phyloP scores from a whole-genome alignment of 1,140 invertebrate genomes.

The Drosophila repleta region DNA sequence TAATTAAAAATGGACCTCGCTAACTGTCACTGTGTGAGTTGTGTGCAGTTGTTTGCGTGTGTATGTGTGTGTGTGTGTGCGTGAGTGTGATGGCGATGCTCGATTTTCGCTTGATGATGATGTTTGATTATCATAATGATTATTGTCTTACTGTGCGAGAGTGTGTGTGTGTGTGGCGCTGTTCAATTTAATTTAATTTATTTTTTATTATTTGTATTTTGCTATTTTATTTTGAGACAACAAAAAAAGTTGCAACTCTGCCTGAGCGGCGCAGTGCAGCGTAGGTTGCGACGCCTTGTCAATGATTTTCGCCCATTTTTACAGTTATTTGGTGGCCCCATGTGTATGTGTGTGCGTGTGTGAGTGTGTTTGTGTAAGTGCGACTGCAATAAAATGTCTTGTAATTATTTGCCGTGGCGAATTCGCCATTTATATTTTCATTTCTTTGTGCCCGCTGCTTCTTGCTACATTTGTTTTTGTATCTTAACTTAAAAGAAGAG shows the following conservation, averaged over 20 bases:
- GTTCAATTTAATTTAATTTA: background rate
- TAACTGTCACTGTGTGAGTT: constrained; percentile 38
- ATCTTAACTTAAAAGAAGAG: constrained; percentile 5
- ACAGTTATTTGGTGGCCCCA: constrained; percentile 21
- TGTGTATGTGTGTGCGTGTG: constrained; percentile 26
- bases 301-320: constrained; percentile 31
- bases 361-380: constrained; percentile 28
- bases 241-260: constrained; percentile 9
- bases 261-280: background rate
- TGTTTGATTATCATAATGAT: constrained; percentile 52
- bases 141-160: constrained; percentile 36
- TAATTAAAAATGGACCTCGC: constrained; percentile 71
- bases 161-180: constrained; percentile 30
- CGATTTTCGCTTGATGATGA: constrained; percentile 53
- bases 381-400: constrained; percentile 57
- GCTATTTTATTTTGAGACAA: constrained; percentile 11
- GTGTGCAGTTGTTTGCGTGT: constrained; percentile 41
- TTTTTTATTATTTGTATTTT: background rate
- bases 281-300: background rate
- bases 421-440: constrained; percentile 56
- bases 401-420: constrained; percentile 50
- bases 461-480: constrained; percentile 21
- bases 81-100: constrained; percentile 35
- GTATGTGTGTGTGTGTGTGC: constrained; percentile 22
- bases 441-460: constrained; percentile 46